Evolutionary conservation across 2,113 vertebrate genomes (phyloP), one percentile per base, ranked within the genome.

Genomic region (Hippocampus abdominalis): DNA sequence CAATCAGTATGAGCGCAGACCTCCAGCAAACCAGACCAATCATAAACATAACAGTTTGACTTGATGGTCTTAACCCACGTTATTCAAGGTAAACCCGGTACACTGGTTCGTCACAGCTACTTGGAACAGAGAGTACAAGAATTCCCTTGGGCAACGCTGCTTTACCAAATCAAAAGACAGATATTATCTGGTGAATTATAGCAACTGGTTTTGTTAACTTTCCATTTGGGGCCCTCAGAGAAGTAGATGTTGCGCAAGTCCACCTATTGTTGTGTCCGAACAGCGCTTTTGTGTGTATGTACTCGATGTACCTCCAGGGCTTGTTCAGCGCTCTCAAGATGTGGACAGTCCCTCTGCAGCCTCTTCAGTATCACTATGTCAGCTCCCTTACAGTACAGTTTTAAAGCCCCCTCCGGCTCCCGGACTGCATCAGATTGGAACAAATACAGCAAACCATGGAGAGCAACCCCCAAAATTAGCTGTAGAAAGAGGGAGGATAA

Each of bases 311-410:
- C 62, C 65, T 94, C 91, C 83, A 99, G 82, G 0, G 93, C 92
- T 68, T 51, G 86, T 84, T 95, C 91, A 0, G 90, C 96, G 73
- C 70, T 76, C 49, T 80, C 80, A 74, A 92, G 91, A 2, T 67
- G 13, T 36, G 54, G 49, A 16, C 71, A 89, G 73, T 86, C 86
- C 8, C 72, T 68, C 66, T 66, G 76, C 71, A 97, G 85, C 39
- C 94, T 89, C 73, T 94, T 88, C 61, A 97, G 85, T 78, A 99
- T 92, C 73, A 98, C 93, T 0, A 87, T 90, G 89, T 99, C 97
- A 0, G 97, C 97, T 2, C 97, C 97, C 77, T 99, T 99, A 80
- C 93, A 95, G 86, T 95, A 98, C 8, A 99, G 92, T 66, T 90
- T 94, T 81, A 99, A 90, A 16, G 57, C 83, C 42, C 95, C 96